Evolutionary conservation across 2,888 invertebrate genomes (phyloP), one percentile per base, ranked within the genome.

Genomic region (Alcis repandata): DNA sequence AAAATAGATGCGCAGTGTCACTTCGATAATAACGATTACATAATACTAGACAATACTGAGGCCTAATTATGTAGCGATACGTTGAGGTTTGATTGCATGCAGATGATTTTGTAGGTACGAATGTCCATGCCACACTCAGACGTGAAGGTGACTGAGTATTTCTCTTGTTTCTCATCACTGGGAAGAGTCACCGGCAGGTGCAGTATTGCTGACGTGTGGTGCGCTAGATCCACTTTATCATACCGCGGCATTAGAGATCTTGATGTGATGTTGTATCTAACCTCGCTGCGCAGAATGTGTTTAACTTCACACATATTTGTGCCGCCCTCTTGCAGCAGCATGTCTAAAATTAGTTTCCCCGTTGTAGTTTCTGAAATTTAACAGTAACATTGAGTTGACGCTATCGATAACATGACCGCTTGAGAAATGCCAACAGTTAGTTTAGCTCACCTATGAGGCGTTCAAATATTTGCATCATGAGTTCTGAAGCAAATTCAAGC

Each of bases 51-150:
- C 10, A 48, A 0, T 32, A 40, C 33, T 17, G 20, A 48, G n/a
- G n/a, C 10, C 27, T 48, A 51, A 17, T 33, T 51, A 51, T 15
- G 8, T 10, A 36, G 36, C 32, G 17, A 15, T n/a, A 41, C 9
- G 11, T 7, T 40, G 2, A 41, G 20, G 41, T 9, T 51, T 17
- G 63, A 61, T 62, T 84, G 80, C 33, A 87, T 72, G 60, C 92
- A 90, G 10, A 89, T 43, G 52, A 93, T 83, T 73, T 79, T 87
- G 60, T 92, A 93, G 10, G 86, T 87, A 11, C 94, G 87, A 61
- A 93, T 82, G 68, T 94, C 93, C 88, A 91, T 88, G 33, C 90
- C 90, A 63, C 90, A 91, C 8, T 89, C 88, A 1, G 93, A 93
- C 9, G 86, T 88, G n/a, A 94, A 79, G 8, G 84, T 85, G 7